Conservation (phyloP, 2,113 vertebrate species). For the Vidua macroura region DNA sequence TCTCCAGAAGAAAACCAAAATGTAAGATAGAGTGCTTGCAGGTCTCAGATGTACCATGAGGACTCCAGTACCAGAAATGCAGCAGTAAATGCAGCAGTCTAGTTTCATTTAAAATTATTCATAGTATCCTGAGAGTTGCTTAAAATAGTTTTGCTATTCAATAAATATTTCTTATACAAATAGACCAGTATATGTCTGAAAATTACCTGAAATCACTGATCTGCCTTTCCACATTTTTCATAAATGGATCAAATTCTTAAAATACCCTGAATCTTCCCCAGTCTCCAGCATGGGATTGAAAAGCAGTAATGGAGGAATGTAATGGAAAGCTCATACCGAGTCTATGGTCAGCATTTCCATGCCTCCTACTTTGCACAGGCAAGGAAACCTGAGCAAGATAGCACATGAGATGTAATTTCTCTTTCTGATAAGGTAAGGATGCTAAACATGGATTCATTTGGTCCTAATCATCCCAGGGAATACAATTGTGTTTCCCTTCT, state of each 20-base stretch:
- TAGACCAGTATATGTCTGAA: neutral
- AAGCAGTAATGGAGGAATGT: neutral
- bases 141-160: neutral
- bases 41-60: neutral
- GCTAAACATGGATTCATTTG: neutral
- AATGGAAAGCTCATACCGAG: neutral
- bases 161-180: neutral
- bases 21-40: accelerated
- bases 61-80: neutral
- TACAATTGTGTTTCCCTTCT: neutral
- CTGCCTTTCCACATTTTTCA: neutral
- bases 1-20: neutral
- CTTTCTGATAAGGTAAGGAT: neutral
- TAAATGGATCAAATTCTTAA: neutral
- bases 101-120: neutral
- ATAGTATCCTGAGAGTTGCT: neutral
- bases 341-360: neutral
- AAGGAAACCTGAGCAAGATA: neutral
- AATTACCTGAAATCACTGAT: neutral
- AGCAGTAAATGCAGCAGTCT: neutral
- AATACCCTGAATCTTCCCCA: accelerated
- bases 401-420: neutral
- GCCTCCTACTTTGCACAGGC: neutral
- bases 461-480: neutral
- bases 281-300: neutral